Evolutionary conservation across 2,888 invertebrate species (phyloP).

Genomic region (Pandemis heparana): DNA sequence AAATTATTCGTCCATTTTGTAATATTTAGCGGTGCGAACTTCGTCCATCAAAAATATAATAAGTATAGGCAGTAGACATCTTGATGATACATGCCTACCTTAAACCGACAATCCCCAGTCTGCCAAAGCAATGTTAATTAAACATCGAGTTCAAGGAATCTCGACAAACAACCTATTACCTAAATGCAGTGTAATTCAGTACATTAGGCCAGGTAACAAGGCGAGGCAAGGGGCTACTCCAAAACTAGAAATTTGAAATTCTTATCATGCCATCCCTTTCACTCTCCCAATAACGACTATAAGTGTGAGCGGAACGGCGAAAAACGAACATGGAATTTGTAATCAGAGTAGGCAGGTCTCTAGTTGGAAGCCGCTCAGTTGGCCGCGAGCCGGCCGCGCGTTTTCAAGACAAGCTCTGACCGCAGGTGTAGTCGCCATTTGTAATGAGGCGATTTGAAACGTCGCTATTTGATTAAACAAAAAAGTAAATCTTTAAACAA

Average conservation of each 20-base stretch:
- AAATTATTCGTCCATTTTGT: no score
- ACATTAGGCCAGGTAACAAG: constrained; percentile 58
- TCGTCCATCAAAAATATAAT: no score
- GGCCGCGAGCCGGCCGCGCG: constrained; percentile 16
- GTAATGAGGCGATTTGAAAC: neutral
- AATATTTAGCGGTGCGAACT: no score
- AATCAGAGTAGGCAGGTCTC: no score
- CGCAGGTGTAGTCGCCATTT: neutral
- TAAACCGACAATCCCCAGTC: neutral
- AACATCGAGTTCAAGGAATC: neutral
- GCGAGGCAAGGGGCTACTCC: constrained; percentile 32
- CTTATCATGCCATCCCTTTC: no score
- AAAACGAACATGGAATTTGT: no score
- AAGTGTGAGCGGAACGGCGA: no score
- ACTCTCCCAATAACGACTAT: no score
- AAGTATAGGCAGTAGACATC: no score
- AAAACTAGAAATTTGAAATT: no score
- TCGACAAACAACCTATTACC: constrained; percentile 26
- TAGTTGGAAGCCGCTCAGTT: constrained; percentile 21
- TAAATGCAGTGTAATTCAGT: constrained; percentile 47
- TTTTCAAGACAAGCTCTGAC: neutral
- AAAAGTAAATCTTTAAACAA: no score
- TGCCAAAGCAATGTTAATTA: neutral
- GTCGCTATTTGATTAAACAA: no score
- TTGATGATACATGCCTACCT: neutral